phyloP scores from a whole-genome alignment of 2,113 vertebrate species.

The Nycticebus coucang region DNA sequence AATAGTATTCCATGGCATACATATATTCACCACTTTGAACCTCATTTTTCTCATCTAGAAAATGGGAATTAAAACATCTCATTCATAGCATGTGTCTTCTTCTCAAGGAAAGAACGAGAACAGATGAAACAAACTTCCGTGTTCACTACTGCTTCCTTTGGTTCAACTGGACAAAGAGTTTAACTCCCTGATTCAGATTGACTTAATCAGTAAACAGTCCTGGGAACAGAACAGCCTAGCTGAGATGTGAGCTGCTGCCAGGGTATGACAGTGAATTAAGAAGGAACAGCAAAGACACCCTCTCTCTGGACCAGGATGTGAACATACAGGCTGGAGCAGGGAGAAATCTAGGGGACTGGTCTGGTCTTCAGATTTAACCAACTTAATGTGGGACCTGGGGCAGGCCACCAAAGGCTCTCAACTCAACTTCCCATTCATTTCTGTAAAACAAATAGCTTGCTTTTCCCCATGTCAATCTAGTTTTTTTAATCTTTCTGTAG shows the following conservation, averaged over 20 bases:
- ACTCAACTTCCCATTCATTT: not conserved
- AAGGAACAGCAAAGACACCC: not conserved
- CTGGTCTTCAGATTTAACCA: not conserved
- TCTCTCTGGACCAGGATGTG: not conserved
- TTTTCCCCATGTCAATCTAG: not conserved
- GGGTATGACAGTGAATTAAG: not conserved
- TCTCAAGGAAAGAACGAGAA: not conserved
- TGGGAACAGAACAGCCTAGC: not conserved
- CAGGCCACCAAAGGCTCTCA: not conserved
- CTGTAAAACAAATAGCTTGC: not conserved
- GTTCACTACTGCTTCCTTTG: not conserved
- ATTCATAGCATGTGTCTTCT: not conserved
- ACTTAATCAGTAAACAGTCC: not conserved
- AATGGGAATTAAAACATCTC: conserved; percentile 11
- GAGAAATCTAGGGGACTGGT: not conserved
- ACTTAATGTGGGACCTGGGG: not conserved
- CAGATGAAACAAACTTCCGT: not conserved
- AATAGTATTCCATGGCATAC: no score
- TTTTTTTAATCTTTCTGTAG: conserved; percentile 31
- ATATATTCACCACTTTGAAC: not conserved
- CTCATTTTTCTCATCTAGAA: conserved; percentile 45
- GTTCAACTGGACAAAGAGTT: not conserved
- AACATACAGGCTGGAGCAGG: not conserved
- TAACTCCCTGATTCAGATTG: not conserved
- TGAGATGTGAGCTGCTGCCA: not conserved